phyloP scores from a whole-genome alignment of 2,113 vertebrate genomes.

The Catharus bicknelli region DNA sequence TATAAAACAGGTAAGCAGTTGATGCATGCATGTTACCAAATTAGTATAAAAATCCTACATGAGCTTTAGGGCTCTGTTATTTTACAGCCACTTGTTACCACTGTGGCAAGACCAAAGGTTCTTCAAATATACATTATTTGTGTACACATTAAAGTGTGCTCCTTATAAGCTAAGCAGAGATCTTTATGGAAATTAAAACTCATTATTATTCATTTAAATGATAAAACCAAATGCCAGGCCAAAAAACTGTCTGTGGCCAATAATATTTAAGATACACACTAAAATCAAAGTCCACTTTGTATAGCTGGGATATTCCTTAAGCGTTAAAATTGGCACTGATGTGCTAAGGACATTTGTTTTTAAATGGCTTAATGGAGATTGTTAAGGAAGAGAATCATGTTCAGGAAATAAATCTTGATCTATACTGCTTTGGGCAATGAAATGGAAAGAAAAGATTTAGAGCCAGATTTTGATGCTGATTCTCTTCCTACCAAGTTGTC shows the following conservation, averaged over 20 bases:
- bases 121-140: neutral
- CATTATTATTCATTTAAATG: neutral
- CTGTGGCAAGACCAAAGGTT: neutral
- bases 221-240: neutral
- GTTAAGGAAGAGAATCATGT: neutral
- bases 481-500: neutral
- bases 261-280: neutral
- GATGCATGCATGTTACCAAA: neutral
- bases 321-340: neutral
- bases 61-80: neutral
- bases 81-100: neutral
- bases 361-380: neutral
- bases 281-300: neutral
- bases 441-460: neutral
- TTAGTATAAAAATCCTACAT: fast-evolving
- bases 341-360: neutral
- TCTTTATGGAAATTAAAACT: neutral
- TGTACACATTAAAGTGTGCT: neutral
- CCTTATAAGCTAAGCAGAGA: neutral
- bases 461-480: neutral
- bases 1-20: neutral
- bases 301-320: neutral
- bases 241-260: neutral
- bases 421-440: neutral
- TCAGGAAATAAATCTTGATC: neutral